phyloP scores from a whole-genome alignment of 1,140 invertebrate species.

The Leptinotarsa undecemlineata region DNA sequence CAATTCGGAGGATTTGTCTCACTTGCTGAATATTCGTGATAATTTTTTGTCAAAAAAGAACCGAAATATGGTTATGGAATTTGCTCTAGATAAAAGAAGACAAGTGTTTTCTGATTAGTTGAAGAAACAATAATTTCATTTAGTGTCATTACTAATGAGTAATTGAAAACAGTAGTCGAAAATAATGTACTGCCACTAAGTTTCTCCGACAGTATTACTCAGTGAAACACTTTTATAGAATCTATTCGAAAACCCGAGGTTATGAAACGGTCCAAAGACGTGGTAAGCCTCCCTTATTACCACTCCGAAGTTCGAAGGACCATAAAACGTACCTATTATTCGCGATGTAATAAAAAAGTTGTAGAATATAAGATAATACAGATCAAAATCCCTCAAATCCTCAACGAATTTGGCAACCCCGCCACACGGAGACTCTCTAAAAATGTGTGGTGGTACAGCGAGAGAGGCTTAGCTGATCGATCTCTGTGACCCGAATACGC shows the following conservation, averaged over 20 bases:
- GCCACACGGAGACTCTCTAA: slow-evolving; percentile 7
- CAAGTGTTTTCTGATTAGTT: no score
- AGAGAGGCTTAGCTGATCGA: slow-evolving; percentile 27
- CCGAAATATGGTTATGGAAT: no score
- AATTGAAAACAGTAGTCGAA: no score
- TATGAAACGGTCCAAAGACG: neutral
- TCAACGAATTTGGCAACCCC: slow-evolving; percentile 13
- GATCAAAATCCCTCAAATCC: neutral
- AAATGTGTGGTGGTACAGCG: slow-evolving; percentile 11
- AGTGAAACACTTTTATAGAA: neutral
- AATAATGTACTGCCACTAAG: no score
- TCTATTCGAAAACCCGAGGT: neutral
- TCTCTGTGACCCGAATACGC: slow-evolving; percentile 27
- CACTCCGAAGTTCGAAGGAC: neutral
- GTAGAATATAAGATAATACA: slow-evolving; percentile 8
- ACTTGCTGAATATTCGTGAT: no score
- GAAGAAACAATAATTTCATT: no score
- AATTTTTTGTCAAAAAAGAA: no score
- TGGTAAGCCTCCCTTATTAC: neutral
- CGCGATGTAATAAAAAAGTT: slow-evolving; percentile 8
- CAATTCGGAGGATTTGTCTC: no score
- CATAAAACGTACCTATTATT: slow-evolving; percentile 4
- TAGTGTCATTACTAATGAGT: no score
- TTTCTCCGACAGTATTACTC: no score
- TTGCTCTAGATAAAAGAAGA: no score